Percentiles rank a stretch among this genome's conserved stretches.
Evolutionary conservation across 2,888 invertebrate species (phyloP).

Genomic region (Spatulosminthurus flaviceps): DNA sequence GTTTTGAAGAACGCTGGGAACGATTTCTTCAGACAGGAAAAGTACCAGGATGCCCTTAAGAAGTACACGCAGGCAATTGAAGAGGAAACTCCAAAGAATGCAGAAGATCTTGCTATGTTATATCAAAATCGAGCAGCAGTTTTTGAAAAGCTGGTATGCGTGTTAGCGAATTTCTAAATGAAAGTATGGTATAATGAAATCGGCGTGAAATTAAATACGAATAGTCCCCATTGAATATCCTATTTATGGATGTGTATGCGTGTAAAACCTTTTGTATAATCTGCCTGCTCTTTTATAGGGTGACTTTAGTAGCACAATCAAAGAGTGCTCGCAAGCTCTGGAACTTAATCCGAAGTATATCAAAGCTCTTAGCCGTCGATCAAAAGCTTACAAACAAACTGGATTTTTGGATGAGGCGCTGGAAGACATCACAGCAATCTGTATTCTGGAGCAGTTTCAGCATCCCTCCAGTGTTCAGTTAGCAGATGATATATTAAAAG

Average conservation of each 20-base stretch:
- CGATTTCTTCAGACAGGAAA: constrained; percentile 81
- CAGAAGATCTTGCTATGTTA: constrained; percentile 83
- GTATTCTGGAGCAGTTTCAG: constrained; percentile 87
- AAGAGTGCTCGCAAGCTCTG: constrained; percentile 86
- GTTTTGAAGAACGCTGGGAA: constrained; percentile 87
- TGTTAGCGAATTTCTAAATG: no score
- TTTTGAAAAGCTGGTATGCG: constrained; percentile 84
- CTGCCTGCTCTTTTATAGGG: constrained; percentile 53
- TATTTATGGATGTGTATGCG: no score
- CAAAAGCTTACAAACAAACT: constrained; percentile 82
- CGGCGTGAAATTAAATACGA: no score
- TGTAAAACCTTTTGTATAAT: no score
- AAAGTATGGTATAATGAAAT: no score
- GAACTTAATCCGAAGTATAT: constrained; percentile 84
- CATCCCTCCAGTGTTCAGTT: constrained; percentile 81
- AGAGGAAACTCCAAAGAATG: constrained; percentile 79
- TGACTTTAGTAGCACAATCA: constrained; percentile 83
- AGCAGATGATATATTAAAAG: constrained; percentile 89
- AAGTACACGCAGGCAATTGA: constrained; percentile 94
- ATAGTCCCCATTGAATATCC: no score
- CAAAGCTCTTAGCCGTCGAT: constrained; percentile 86
- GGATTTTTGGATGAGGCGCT: constrained; percentile 82
- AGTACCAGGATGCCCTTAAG: constrained; percentile 89
- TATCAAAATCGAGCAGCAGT: constrained; percentile 97
- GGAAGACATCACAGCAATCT: constrained; percentile 92